Evolutionary conservation across 2,797 vertebrate species (phyloP), one percentile per base, ranked within the genome.

Genomic region (Gymnothorax reevesii): DNA sequence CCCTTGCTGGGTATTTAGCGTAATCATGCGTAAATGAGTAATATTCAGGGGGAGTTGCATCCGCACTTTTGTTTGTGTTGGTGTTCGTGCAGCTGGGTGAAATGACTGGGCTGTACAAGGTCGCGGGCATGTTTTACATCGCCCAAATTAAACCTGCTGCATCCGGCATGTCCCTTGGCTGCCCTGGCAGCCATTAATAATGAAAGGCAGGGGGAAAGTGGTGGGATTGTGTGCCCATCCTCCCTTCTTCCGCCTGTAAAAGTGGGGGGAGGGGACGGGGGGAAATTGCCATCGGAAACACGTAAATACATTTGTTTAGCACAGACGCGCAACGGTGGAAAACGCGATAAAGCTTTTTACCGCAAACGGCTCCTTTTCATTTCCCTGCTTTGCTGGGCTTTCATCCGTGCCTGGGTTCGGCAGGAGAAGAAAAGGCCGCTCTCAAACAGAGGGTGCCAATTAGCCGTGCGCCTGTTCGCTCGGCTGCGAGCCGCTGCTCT

Each of bases 401-500:
- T 57, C 75, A 80, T 79, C 33, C 55, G 7, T 79, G 33, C 80
- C 59, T 80, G 57, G 42, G 22, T 86, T 15, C 71, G 20, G 42
- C 62, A 3, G 57, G 27, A 84, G 60, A 71, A 88, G 87, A 85
- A 87, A 71, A 88, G 83, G 86, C 10, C 88, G 84, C 71, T 85
- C 57, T 88, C 71, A 66, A 88, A 80, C 87, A 42, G 88, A 89
- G 75, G 89, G 83, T 86, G 88, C 85, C 90, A 92, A 49, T 92
- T 92, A 93, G 89, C 86, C 84, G 77, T 0, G 75, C 83, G 84
- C 83, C 33, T 80, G 84, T 88, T 87, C 64, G 88, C 89, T 89
- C 84, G 75, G 84, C 64, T 66, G 87, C 88, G 86, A 90, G 90
- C n/a, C 85, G 82, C 85, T 91, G 89, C 86, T 92, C 92, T 92